Conservation (phyloP, 2,113 vertebrate genomes). For the Muntiacus reevesi region DNA sequence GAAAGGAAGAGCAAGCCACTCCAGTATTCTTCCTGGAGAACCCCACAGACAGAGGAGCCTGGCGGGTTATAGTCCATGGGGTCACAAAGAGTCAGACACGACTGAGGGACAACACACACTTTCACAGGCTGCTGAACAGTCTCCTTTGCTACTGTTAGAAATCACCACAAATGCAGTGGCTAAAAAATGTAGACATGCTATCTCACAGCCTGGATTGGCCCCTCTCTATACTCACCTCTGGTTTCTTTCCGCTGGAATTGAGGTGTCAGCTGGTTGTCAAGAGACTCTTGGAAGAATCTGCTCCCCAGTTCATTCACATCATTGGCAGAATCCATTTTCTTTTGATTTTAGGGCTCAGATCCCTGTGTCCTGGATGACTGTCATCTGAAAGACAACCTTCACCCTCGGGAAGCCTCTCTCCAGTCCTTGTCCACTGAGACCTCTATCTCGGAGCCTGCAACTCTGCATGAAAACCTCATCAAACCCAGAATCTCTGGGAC, state of each 20-base stretch:
- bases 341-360: not conserved
- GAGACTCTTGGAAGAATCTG: too few species aligned
- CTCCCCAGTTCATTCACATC: rapidly evolving
- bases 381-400: not conserved
- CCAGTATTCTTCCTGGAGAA: not conserved
- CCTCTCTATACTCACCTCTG: rapidly evolving
- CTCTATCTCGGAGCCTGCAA: not conserved
- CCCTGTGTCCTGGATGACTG: not conserved
- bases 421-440: rapidly evolving
- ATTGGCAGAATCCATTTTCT: not conserved
- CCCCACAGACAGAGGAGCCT: not conserved
- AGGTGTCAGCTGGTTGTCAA: not conserved
- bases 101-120: not conserved
- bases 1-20: not conserved
- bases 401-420: not conserved
- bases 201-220: rapidly evolving
- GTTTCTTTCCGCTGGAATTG: too few species aligned
- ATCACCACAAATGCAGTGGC: not conserved
- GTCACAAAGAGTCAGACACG: not conserved
- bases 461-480: not conserved
- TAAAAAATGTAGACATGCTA: not conserved
- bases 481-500: not conserved
- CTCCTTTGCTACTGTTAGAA: not conserved
- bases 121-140: rapidly evolving
- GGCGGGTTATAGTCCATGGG: rapidly evolving